phyloP scores from a whole-genome alignment of 2,888 invertebrate species.

The Drosophila multiciliata region DNA sequence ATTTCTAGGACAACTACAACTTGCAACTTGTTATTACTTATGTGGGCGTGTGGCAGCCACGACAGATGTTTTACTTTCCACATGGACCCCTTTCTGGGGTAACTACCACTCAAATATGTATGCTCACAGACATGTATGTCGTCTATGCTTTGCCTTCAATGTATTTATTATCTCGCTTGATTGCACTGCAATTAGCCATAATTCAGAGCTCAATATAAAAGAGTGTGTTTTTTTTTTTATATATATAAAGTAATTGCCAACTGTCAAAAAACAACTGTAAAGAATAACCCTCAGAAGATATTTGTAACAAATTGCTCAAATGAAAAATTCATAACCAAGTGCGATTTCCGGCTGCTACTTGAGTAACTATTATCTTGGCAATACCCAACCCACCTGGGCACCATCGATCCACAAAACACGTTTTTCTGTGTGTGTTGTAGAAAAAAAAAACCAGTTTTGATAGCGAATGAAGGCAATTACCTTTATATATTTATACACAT shows the following conservation, averaged over 20 bases:
- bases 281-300: background rate
- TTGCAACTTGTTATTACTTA: constrained; percentile 26
- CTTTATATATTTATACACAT: background rate
- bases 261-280: background rate
- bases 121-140: background rate
- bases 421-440: background rate
- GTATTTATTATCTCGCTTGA: background rate
- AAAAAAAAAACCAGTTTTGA: background rate
- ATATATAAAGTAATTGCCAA: background rate
- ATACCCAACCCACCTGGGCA: background rate
- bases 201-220: background rate
- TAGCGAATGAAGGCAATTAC: background rate
- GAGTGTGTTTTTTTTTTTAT: background rate
- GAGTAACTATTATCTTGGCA: background rate
- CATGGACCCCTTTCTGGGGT: background rate
- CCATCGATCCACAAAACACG: background rate
- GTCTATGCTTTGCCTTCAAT: constrained; percentile 11
- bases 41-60: constrained; percentile 4
- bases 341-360: constrained; percentile 15
- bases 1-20: background rate
- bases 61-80: constrained; percentile 10
- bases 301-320: constrained; percentile 1
- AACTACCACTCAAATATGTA: background rate
- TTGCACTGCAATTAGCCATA: constrained; percentile 7
- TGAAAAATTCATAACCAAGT: constrained; percentile 10